Base-by-base conservation (phyloP, 2,797 vertebrate genomes). In the Alauda arvensis region DNA sequence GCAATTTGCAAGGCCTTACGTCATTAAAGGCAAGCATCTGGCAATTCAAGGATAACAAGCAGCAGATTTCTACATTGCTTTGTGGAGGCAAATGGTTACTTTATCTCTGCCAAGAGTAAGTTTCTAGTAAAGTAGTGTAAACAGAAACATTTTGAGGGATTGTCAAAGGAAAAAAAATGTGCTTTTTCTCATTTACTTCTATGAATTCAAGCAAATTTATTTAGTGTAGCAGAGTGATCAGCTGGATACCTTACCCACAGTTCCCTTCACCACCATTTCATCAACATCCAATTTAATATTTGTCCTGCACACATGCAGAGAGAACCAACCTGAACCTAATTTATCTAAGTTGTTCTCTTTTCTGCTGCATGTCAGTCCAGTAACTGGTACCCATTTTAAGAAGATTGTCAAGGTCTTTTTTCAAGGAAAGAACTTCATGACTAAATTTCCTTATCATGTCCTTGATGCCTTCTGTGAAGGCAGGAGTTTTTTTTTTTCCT, bases 21-120 rank as follows among this genome's bases (percentile, higher is more conserved):
- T 96, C 95, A 94, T 96, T 95, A 96, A 88, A 94, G 76, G 88
- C 89, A 93, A 79, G 90, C 96, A 95, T 96, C 94, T 96, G 94
- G 94, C 94, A 87, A 87, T 40, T 78, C 62, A 46, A 59, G 91
- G 90, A 94, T 96, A 96, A 96, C 92, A 97, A 96, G 94, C 94
- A 95, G 94, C 95, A 96, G 95, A 95, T 95, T 97, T 96, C 84
- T 94, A 80, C 88, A 89, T 94, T 70, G 60, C 85, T 95, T 94
- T 96, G 71, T 94, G 82, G 69, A 94, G 82, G 88, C 87, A 95
- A 97, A 95, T 95, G 85, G 93, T 96, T 96, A 94, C 87, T 96
- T 95, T 95, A 95, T 96, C 95, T 94, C 88, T 96, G 95, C 95
- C 94, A 94, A 92, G 91, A 96, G 89, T 91, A 92, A 88, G 91